Evolutionary conservation across 2,113 vertebrate genomes (phyloP).

Genomic region (Actinemys pallida): DNA sequence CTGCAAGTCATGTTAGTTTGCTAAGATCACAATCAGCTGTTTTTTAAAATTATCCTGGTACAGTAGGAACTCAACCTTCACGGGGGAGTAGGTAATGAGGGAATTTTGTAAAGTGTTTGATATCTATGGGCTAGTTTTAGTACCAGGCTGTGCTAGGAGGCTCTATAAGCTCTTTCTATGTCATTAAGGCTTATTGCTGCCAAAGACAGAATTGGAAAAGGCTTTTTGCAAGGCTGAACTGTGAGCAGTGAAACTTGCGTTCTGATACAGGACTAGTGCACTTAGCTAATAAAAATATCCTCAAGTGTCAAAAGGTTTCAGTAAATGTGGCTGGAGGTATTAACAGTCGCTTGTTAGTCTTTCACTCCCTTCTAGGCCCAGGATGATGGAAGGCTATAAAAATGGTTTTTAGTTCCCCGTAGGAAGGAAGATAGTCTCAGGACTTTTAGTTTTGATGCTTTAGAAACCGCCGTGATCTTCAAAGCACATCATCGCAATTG

Average conservation of each 20-base stretch:
- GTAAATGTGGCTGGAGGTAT: slow-evolving; percentile 76
- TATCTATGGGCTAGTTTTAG: neutral
- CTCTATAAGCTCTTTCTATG: slow-evolving; percentile 49
- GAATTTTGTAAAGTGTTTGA: neutral
- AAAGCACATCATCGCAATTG: neutral
- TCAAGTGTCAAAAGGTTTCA: slow-evolving; percentile 81
- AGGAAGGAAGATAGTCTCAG: slow-evolving; percentile 6
- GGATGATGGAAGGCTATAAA: slow-evolving; percentile 70
- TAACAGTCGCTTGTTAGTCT: slow-evolving; percentile 63
- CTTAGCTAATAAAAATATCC: slow-evolving; percentile 83
- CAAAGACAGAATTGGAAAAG: slow-evolving; percentile 78
- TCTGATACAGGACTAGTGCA: slow-evolving; percentile 75
- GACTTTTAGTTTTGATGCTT: slow-evolving; percentile 19
- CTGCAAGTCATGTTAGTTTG: accelerated
- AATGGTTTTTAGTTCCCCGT: slow-evolving; percentile 51
- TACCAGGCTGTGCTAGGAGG: slow-evolving; percentile 66
- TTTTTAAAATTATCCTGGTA: neutral
- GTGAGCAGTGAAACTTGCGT: slow-evolving; percentile 79
- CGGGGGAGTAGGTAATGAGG: neutral
- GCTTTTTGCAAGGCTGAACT: slow-evolving; percentile 79
- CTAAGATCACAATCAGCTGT: neutral
- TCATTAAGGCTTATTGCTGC: slow-evolving; percentile 77
- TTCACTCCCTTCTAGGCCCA: slow-evolving; percentile 33
- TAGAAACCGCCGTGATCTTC: neutral
- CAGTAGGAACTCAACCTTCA: neutral